phyloP scores from a whole-genome alignment of 2,113 vertebrate species.

The Petaurus breviceps region DNA sequence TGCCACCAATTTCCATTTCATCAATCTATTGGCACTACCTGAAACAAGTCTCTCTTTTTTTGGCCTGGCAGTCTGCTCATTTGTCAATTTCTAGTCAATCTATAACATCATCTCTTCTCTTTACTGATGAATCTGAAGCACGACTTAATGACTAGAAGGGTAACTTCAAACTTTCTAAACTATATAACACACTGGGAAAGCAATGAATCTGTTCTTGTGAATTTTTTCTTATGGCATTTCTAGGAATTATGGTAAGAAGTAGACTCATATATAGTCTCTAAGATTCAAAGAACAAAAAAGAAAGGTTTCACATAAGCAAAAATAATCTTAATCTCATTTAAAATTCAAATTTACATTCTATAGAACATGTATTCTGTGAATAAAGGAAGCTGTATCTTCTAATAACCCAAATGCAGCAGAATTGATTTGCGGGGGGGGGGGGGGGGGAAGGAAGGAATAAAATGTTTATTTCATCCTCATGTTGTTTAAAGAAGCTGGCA shows the following conservation, averaged over 20 bases:
- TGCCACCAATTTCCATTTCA: background rate
- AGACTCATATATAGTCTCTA: background rate
- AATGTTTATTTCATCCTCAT: slow-evolving; percentile 31
- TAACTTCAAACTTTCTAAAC: no score
- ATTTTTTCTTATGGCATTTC: background rate
- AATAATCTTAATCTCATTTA: slow-evolving; percentile 7
- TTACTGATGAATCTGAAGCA: background rate
- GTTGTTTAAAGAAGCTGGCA: slow-evolving; percentile 5
- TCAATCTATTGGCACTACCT: background rate
- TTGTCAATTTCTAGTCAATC: background rate
- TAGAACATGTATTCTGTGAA: background rate
- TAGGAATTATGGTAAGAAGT: background rate
- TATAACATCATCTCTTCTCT: background rate
- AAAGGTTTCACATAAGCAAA: slow-evolving; percentile 11
- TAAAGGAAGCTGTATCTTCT: slow-evolving; percentile 9
- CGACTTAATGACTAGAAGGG: background rate
- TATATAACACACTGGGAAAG: background rate
- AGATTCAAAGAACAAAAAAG: background rate
- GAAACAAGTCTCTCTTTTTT: background rate
- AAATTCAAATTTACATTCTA: slow-evolving; percentile 21
- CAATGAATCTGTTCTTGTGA: background rate
- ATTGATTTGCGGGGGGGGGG: slow-evolving; percentile 37
- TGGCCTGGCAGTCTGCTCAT: background rate
- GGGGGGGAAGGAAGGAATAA: background rate
- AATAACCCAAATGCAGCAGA: slow-evolving; percentile 18